Base-by-base conservation (phyloP, 1,140 invertebrate species). In the Lordiphosa collinella region DNA sequence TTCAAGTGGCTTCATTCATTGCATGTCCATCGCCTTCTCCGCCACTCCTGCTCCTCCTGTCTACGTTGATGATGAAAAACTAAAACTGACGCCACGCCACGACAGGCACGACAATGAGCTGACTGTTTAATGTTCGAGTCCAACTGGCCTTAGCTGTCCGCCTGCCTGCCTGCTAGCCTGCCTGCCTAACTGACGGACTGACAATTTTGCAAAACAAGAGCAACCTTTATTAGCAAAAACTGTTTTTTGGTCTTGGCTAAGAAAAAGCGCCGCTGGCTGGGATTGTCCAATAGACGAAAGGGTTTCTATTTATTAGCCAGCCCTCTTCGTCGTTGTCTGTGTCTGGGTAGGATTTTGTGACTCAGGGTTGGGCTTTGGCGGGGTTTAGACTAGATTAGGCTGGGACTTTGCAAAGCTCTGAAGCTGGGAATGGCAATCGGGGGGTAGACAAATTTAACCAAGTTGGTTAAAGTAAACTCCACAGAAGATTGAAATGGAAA, bases 1-100 rank as follows among this genome's bases (percentile, higher is more conserved):
- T 82, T 84, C 78, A 84, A 82, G 76, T 82, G 76, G 71, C 61
- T 71, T 47, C 66, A 65, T 75, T 82, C 70, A 66, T 56, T 74
- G 41, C 64, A 50, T 49, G 54, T 36, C 25, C 14, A 31, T 34
- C 16, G 14, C 29, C 12, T n/a, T n/a, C n/a, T n/a, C n/a, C n/a
- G 10, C 11, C 40, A 18, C 46, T 18, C 6, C 11, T 25, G n/a
- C 6, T 31, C 4, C 32, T 10, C n/a, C 10, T 32, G 11, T 29
- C 31, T 31, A 29, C 34, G 41, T 25, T 41, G 29, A 48, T 74
- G 71, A 56, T 75, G 66, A 75, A 75, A 79, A 64, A 79, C 76
- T 70, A 80, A 75, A 75, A 60, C 75, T 79, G 74, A 78, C 48
- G 63, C 48, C 58, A 63, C 57, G 52, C 57, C 68, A 79, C 65